phyloP scores from a whole-genome alignment of 2,888 invertebrate species.

The Ganaspis brasiliensis region DNA sequence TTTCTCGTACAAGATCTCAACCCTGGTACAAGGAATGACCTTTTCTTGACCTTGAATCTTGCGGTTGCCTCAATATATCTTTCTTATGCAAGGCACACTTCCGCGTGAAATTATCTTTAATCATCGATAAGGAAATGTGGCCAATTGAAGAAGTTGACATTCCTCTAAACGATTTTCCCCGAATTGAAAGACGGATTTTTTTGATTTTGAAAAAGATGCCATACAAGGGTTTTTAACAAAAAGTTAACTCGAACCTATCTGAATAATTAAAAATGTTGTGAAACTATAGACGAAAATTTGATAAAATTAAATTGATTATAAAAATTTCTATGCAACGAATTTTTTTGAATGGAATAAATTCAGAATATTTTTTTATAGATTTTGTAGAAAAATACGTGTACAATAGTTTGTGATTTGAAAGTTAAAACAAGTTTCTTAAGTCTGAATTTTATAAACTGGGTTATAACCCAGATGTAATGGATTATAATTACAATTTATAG shows the following conservation, averaged over 20 bases:
- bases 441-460: constrained; percentile 29
- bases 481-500: constrained; percentile 37
- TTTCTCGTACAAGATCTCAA: neutral
- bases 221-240: too few species aligned
- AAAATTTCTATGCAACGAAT: too few species aligned
- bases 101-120: neutral
- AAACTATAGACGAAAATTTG: too few species aligned
- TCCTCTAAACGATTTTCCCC: neutral
- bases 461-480: constrained; percentile 40
- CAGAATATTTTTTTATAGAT: too few species aligned
- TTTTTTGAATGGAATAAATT: too few species aligned
- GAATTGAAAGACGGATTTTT: too few species aligned
- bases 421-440: neutral
- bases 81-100: constrained; percentile 27
- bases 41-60: constrained; percentile 15
- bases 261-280: too few species aligned
- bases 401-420: constrained; percentile 11
- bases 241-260: too few species aligned
- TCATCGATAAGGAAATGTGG: neutral
- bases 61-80: constrained; percentile 21
- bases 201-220: too few species aligned
- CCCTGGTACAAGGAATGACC: constrained; percentile 9
- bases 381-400: neutral
- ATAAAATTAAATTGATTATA: too few species aligned
- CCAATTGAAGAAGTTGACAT: neutral